phyloP scores from a whole-genome alignment of 2,888 invertebrate species.

The Cartodere bifasciata region DNA sequence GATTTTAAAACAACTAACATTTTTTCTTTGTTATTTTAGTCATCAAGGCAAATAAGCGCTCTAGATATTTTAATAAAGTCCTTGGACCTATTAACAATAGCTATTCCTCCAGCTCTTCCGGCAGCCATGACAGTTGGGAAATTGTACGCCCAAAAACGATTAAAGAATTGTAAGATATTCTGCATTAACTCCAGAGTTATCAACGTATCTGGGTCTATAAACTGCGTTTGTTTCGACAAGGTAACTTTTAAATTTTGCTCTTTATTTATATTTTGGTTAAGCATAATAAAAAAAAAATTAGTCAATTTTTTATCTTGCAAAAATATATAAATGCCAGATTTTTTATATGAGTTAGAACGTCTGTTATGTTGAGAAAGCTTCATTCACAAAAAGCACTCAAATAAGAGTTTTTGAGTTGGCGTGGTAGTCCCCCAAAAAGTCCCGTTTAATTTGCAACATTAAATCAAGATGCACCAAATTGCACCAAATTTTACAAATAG shows the following conservation, averaged over 20 bases:
- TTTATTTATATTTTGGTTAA: too few species aligned
- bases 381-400: too few species aligned
- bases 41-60: slow-evolving; percentile 44
- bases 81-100: slow-evolving; percentile 87
- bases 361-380: too few species aligned
- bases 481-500: too few species aligned
- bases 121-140: slow-evolving; percentile 95
- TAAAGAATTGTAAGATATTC: slow-evolving; percentile 66
- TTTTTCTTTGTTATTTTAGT: slow-evolving; percentile 32
- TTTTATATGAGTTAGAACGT: too few species aligned
- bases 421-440: too few species aligned
- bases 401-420: too few species aligned
- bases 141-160: slow-evolving; percentile 75
- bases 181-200: slow-evolving; percentile 90
- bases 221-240: slow-evolving; percentile 88
- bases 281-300: too few species aligned
- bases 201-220: slow-evolving; percentile 81
- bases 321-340: too few species aligned
- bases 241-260: slow-evolving; percentile 29
- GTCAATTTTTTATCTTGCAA: too few species aligned
- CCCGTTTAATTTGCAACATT: too few species aligned
- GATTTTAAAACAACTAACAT: slow-evolving; percentile 2
- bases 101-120: slow-evolving; percentile 89
- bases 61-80: slow-evolving; percentile 63
- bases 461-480: too few species aligned